Percentiles rank a stretch among this genome's conserved stretches.
Conservation (phyloP, 2,888 invertebrate genomes). For the Ectemnius lituratus region DNA sequence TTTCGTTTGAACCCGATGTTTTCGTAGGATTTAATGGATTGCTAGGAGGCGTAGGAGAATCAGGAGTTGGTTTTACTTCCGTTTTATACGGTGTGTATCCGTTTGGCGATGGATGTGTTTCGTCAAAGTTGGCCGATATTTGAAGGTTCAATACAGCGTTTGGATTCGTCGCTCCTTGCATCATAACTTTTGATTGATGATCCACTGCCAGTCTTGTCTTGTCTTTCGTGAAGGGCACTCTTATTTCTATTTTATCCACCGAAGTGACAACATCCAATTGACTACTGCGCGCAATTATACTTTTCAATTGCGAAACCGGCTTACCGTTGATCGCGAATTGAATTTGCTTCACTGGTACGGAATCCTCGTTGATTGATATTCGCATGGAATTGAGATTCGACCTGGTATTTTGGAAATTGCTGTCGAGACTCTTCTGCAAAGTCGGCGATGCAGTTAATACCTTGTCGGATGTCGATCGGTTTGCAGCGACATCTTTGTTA, state of each 20-base stretch:
- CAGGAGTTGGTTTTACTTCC: background rate
- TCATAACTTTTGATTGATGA: background rate
- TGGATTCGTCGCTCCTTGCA: background rate
- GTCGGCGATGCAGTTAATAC: background rate
- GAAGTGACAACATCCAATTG: slow-evolving; percentile 57
- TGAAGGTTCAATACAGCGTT: slow-evolving; percentile 45
- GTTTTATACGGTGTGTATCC: slow-evolving; percentile 13
- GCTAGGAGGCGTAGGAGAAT: background rate
- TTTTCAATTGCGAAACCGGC: slow-evolving; percentile 53
- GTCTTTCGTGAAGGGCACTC: slow-evolving; percentile 40
- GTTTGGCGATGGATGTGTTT: background rate
- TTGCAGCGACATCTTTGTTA: background rate
- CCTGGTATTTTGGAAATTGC: background rate
- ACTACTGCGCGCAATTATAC: slow-evolving; percentile 45
- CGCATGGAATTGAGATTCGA: slow-evolving; percentile 46
- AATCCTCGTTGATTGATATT: slow-evolving; percentile 55
- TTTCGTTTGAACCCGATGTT: background rate
- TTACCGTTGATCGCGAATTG: slow-evolving; percentile 64
- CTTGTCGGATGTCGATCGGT: background rate
- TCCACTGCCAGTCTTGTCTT: background rate
- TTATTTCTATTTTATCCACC: slow-evolving; percentile 62
- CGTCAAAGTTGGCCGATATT: slow-evolving; percentile 53
- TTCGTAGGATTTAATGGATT: background rate
- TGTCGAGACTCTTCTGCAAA: background rate
- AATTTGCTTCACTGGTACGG: slow-evolving; percentile 56